Percentiles rank a stretch among this genome's conserved stretches.
Evolutionary conservation across 1,140 invertebrate genomes (phyloP).

Genomic region (Drosophila kurseongensis): DNA sequence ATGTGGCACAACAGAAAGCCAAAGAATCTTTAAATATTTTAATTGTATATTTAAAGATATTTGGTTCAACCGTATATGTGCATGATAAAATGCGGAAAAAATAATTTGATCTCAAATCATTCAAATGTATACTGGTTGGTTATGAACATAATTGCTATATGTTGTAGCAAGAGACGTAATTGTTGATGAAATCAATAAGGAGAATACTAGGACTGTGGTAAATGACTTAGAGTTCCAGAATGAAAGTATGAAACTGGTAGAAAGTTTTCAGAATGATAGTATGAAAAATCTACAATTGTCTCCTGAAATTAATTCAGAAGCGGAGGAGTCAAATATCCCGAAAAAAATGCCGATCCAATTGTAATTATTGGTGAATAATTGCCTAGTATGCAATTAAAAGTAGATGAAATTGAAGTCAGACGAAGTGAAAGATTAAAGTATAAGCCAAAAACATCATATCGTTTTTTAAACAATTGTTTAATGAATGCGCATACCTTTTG

Average conservation of each 20-base stretch:
- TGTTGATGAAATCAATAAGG: constrained; percentile 17
- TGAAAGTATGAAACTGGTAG: constrained; percentile 3
- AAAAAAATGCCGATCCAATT: constrained; percentile 16
- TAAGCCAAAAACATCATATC: too few relatives aligned
- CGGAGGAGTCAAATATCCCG: constrained; percentile 2
- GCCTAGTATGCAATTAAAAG: constrained; percentile 7
- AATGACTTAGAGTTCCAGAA: constrained; percentile 1
- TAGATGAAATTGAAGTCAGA: constrained; percentile 12
- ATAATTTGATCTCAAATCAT: too few relatives aligned
- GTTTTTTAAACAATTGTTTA: constrained; percentile 6
- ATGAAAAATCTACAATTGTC: background rate
- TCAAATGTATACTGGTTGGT: constrained; percentile 3
- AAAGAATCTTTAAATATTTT: too few relatives aligned
- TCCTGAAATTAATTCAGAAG: constrained; percentile 1
- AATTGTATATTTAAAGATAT: too few relatives aligned
- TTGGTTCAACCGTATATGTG: too few relatives aligned
- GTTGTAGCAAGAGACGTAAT: background rate
- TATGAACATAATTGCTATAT: constrained; percentile 20
- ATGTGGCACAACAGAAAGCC: too few relatives aligned
- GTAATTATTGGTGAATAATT: constrained; percentile 4
- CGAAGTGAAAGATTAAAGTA: constrained; percentile 8
- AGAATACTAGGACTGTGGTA: constrained; percentile 4
- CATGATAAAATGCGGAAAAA: too few relatives aligned
- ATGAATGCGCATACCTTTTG: too few relatives aligned
- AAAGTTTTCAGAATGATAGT: constrained; percentile 1